These are phyloP conservation scores for Drosophila parthenogenetica DNA, from an alignment of 2,888 invertebrate species.

Conservation along the genomic window DNA sequence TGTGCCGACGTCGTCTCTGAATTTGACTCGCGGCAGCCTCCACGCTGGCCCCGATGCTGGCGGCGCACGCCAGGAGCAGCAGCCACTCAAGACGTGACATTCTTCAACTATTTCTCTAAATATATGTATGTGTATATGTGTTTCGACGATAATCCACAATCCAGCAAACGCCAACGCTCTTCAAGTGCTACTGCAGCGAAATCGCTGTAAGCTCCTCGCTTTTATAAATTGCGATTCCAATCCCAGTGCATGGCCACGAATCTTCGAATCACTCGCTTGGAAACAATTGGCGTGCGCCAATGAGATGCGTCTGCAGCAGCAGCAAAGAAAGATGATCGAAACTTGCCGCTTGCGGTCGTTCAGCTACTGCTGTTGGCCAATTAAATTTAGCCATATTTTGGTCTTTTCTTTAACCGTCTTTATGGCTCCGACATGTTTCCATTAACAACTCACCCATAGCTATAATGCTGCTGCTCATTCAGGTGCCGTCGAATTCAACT, in stretches of 20 bases:
- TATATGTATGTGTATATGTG: slow-evolving; percentile 6
- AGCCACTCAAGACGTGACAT: slow-evolving; percentile 71
- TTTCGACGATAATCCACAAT: slow-evolving; percentile 33
- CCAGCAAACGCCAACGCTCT: slow-evolving; percentile 52
- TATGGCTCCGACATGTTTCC: slow-evolving; percentile 81
- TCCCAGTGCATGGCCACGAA: slow-evolving; percentile 20
- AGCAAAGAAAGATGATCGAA: slow-evolving; percentile 5
- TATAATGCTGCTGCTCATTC: slow-evolving; percentile 41
- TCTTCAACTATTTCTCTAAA: slow-evolving; percentile 12
- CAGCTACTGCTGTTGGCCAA: slow-evolving; percentile 48
- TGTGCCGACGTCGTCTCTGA: slow-evolving; percentile 66
- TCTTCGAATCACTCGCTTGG: slow-evolving; percentile 77
- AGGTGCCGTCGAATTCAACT: slow-evolving; percentile 25
- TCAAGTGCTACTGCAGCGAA: slow-evolving; percentile 81
- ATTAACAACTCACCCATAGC: slow-evolving; percentile 80
- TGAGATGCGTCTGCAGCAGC: slow-evolving; percentile 39
- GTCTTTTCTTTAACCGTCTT: slow-evolving; percentile 44
- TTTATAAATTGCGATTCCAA: slow-evolving; percentile 82
- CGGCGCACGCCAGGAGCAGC: slow-evolving; percentile 64
- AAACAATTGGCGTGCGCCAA: slow-evolving; percentile 82
- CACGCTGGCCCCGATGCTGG: slow-evolving; percentile 31
- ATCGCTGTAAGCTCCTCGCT: slow-evolving; percentile 72
- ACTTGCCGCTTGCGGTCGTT: background rate
- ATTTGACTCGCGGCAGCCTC: slow-evolving; percentile 48
- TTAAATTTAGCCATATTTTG: slow-evolving; percentile 68